Conservation (phyloP, 92 coral and sea anemone species). For the Zoanthus gigantus region DNA sequence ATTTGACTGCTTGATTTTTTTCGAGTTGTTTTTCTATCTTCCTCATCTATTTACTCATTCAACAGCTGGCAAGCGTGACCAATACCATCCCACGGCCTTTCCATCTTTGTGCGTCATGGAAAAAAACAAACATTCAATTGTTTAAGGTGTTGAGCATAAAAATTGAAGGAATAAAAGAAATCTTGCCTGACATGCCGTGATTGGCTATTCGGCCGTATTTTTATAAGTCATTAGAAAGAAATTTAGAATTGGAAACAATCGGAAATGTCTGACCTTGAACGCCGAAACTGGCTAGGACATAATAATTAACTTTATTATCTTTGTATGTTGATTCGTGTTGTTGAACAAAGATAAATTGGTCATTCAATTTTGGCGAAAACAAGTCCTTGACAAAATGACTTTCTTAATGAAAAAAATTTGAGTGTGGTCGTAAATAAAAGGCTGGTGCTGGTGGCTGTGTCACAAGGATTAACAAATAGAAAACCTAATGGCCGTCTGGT, state of each 20-base stretch:
- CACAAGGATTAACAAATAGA: neutral
- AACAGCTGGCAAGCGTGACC: neutral
- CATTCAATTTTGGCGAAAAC: neutral
- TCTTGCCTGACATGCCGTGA: neutral
- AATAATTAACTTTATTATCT: neutral
- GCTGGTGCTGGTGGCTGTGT: neutral
- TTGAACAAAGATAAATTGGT: neutral
- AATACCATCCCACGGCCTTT: neutral
- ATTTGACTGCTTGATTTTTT: neutral
- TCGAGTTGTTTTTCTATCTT: neutral
- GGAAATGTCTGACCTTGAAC: neutral
- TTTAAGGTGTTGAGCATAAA: neutral
- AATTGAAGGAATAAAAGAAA: neutral
- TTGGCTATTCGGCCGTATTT: neutral
- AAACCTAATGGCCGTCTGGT: no score
- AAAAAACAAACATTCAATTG: neutral
- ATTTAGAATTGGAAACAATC: neutral
- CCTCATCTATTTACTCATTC: neutral
- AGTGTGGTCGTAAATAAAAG: neutral
- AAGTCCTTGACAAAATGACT: neutral
- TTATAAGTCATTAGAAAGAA: neutral
- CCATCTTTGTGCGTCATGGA: neutral
- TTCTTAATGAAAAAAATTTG: neutral
- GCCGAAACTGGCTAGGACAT: neutral
- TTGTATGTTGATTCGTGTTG: neutral